Base-by-base conservation (phyloP, 2,113 vertebrate genomes). In the Gnathonemus echidnorhynchus region DNA sequence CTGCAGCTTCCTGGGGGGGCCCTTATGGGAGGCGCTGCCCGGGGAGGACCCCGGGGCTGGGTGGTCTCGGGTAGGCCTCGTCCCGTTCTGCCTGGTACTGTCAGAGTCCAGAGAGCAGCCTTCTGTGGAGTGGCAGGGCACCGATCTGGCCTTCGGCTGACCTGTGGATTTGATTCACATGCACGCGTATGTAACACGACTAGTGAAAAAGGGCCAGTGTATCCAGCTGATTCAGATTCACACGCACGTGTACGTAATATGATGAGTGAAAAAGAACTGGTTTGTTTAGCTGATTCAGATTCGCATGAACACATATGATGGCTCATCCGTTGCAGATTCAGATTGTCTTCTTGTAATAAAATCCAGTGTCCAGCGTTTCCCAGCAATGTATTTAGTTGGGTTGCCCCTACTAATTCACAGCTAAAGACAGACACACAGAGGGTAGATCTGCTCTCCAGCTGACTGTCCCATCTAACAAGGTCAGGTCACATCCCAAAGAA, bases 1-100 rank as follows among this genome's bases (percentile, higher is more conserved):
- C 93, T 96, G 97, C 93, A 98, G 94, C 92, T 98, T 98, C 91
- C 96, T 97, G 85, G 93, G 97, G 85, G 93, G 96, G 45, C 93
- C 92, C 90, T 94, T 97, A 90, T 96, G 93, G 0, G 94, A 93
- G 13, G 95, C 90, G 0, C 95, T 95, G 52, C 87, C 93, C 0
- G 96, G 94, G 39, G 95, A 94, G 88, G 95, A 92, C 87, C 94
- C 94, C 74, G 94, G 93, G 52, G 93, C 94, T 35, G 95, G 95
- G 3, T 95, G 96, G 19, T 94, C 94, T 0, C 95, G 91, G 1
- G 92, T 95, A 9, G 95, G 95, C 48, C 93, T 89, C 89, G 96
- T 91, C 7, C 95, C 86, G 0, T 95, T 93, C 31, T 89, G 92
- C 3, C 94, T 94, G 35, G 93, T 93, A 88, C 89, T 11, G 2